These are phyloP conservation scores for Anableps anableps DNA, from an alignment of 2,797 vertebrate genomes.

Conservation along the genomic window DNA sequence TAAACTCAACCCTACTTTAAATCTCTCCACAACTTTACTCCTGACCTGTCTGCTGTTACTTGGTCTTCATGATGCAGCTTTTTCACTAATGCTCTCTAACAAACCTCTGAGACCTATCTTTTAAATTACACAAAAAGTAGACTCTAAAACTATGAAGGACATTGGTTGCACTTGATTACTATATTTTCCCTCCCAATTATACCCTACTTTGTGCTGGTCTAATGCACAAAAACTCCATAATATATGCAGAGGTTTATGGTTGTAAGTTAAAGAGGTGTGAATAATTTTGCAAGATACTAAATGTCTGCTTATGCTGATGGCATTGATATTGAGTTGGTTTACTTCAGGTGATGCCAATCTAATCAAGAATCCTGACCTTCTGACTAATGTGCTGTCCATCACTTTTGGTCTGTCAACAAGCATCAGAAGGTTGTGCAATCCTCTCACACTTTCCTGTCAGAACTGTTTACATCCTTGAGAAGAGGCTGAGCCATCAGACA, in stretches of 20 bases:
- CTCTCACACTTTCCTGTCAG: conserved; percentile 46
- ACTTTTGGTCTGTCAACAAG: conserved; percentile 65
- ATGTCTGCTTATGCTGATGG: conserved; percentile 38
- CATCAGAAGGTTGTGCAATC: conserved; percentile 58
- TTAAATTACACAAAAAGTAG: neutral
- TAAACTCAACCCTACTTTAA: neutral
- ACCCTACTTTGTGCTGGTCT: neutral
- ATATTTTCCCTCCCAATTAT: neutral
- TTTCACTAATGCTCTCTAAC: neutral
- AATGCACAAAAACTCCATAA: neutral
- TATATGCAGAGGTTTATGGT: neutral
- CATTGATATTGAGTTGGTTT: conserved; percentile 34
- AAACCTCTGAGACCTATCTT: neutral
- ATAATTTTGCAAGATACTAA: neutral
- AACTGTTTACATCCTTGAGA: conserved; percentile 36
- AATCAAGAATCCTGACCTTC: conserved; percentile 43
- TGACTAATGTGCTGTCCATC: conserved; percentile 61
- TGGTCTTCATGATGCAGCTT: neutral
- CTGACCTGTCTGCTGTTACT: neutral
- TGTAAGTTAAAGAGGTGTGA: neutral
- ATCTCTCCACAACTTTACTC: neutral
- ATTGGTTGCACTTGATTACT: neutral
- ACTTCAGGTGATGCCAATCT: conserved; percentile 26
- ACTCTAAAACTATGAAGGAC: neutral
- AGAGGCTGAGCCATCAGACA: conserved; percentile 37